Percentiles rank a stretch among this genome's conserved stretches.
Conservation (phyloP, 2,113 vertebrate species). For the Jaculus jaculus region DNA sequence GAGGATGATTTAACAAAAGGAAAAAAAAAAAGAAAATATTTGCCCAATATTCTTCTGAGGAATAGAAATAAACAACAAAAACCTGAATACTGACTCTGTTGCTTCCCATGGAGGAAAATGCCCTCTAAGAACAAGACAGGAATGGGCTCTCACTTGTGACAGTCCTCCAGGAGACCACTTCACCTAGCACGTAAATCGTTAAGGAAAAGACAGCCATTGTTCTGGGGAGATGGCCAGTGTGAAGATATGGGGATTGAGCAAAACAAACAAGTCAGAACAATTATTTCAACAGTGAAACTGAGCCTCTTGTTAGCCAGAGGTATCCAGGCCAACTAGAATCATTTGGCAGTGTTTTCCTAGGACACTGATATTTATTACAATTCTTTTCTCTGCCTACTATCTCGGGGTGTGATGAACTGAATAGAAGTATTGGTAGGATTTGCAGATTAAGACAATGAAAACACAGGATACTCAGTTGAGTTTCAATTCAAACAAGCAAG, state of each 20-base stretch:
- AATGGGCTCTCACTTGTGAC: not conserved
- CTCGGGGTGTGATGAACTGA: not conserved
- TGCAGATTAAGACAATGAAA: conserved; percentile 40
- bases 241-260: not conserved
- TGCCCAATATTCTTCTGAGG: not conserved
- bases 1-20: not conserved
- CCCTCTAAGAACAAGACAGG: accelerated
- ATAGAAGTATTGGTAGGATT: not conserved
- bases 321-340: not conserved
- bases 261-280: not conserved
- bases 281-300: not conserved
- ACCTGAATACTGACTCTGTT: not conserved
- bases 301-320: not conserved
- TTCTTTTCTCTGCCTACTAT: not conserved
- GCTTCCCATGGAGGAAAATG: not conserved
- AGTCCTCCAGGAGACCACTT: not conserved
- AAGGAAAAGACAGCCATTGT: not conserved
- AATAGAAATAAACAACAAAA: not conserved
- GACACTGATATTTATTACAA: not conserved
- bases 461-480: not conserved
- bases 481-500: conserved; percentile 33
- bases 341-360: not conserved
- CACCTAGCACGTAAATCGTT: not conserved
- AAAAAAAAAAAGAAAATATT: not conserved
- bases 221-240: no score